These are phyloP conservation scores for Drosophila paulistorum DNA, from an alignment of 1,140 invertebrate genomes.

Conservation along the genomic window DNA sequence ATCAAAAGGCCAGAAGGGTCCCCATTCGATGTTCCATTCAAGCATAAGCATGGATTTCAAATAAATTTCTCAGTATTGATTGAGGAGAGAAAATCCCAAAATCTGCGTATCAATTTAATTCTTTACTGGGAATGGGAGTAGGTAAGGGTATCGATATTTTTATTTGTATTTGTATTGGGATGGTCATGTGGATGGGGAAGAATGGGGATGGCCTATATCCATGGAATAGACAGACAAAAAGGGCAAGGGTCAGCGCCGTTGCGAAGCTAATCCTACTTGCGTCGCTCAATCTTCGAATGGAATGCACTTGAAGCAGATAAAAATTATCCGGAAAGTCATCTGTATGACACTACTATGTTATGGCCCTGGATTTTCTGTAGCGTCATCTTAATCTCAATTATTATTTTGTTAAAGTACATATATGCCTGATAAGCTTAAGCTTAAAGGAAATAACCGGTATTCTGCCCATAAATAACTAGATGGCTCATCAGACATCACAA, in stretches of 20 bases:
- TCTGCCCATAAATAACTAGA: neutral
- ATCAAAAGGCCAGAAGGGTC: conserved; percentile 48
- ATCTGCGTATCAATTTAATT: conserved; percentile 70
- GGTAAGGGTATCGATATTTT: conserved; percentile 2
- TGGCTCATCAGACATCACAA: too few relatives aligned
- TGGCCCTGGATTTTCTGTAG: neutral
- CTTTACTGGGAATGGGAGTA: conserved; percentile 41
- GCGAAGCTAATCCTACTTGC: conserved; percentile 10
- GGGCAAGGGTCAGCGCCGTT: conserved; percentile 12
- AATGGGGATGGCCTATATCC: neutral
- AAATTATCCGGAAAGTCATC: conserved; percentile 3
- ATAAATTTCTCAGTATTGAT: conserved; percentile 62
- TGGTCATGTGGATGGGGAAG: neutral
- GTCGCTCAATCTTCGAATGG: conserved; percentile 8
- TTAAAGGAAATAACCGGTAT: neutral
- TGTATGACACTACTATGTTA: neutral
- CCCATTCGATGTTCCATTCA: conserved; percentile 19
- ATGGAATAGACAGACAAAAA: neutral
- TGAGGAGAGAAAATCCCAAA: conserved; percentile 49
- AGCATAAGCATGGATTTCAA: conserved; percentile 48
- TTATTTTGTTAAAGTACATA: conserved; percentile 1
- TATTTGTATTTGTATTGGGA: conserved; percentile 21
- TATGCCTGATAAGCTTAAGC: neutral
- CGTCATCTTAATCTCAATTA: neutral
- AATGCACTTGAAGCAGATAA: conserved; percentile 16